Evolutionary conservation across 2,797 vertebrate genomes (phyloP).

Genomic region (Meda fulgida): DNA sequence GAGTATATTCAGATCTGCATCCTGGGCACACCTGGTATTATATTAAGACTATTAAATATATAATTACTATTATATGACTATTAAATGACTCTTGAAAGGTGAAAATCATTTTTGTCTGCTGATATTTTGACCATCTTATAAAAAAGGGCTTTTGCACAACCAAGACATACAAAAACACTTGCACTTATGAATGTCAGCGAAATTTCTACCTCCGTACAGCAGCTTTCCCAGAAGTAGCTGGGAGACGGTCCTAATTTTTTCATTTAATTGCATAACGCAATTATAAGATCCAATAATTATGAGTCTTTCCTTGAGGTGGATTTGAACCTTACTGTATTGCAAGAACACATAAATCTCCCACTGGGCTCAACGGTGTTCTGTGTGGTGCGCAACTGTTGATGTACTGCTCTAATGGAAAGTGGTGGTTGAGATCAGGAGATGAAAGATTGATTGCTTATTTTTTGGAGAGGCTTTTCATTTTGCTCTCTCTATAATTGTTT

Average conservation of each 20-base stretch:
- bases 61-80: background rate
- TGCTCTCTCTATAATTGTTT: slow-evolving; percentile 19
- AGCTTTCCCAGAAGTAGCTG: slow-evolving; percentile 1
- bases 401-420: slow-evolving; percentile 13
- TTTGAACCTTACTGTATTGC: slow-evolving; percentile 1
- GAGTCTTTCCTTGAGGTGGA: slow-evolving; percentile 17
- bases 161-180: background rate
- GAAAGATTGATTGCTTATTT: slow-evolving; percentile 23
- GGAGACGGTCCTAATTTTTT: slow-evolving; percentile 2
- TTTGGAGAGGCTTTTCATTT: slow-evolving; percentile 19
- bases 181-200: background rate
- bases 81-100: background rate
- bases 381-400: background rate
- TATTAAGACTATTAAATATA: too few species aligned
- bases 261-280: slow-evolving; percentile 26
- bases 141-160: background rate
- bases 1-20: too few species aligned
- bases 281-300: slow-evolving; percentile 30
- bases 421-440: slow-evolving; percentile 27
- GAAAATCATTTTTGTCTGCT: background rate
- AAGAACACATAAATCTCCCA: slow-evolving; percentile 39
- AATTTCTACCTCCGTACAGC: background rate
- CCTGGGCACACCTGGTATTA: too few species aligned
- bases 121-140: background rate
- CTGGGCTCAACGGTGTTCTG: slow-evolving; percentile 24